Conservation (phyloP, 2,888 invertebrate species). For the Acanthoscelides obtectus region DNA sequence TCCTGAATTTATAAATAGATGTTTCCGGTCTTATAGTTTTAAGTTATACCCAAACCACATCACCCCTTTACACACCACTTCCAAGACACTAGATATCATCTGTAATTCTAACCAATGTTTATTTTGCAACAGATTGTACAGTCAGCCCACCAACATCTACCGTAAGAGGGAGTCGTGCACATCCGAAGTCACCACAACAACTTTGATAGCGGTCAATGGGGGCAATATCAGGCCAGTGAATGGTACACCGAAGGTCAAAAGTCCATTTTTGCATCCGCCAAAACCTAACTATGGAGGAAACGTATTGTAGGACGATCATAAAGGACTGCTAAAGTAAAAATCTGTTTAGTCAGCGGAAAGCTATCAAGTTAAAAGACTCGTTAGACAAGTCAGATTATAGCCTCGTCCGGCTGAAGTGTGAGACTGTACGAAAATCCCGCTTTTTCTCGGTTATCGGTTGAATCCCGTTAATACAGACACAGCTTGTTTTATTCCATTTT, state of each 20-base stretch:
- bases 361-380: no score
- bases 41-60: no score
- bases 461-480: no score
- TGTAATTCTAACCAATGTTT: neutral
- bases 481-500: no score
- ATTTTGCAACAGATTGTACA: slow-evolving; percentile 58
- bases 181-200: slow-evolving; percentile 76
- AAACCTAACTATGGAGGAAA: slow-evolving; percentile 31
- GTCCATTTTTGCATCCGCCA: slow-evolving; percentile 41
- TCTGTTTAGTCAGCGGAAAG: no score
- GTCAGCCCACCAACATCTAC: slow-evolving; percentile 61
- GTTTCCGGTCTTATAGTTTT: no score
- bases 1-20: no score
- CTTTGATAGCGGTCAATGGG: slow-evolving; percentile 55
- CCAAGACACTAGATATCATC: neutral
- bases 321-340: no score
- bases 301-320: neutral
- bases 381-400: no score
- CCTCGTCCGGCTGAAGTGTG: no score
- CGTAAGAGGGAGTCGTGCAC: slow-evolving; percentile 74
- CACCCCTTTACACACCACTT: neutral
- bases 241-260: slow-evolving; percentile 30
- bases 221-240: slow-evolving; percentile 36
- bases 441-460: no score
- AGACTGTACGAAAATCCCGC: no score